Evolutionary conservation across 1,140 invertebrate genomes (phyloP).

Genomic region (Lordiphosa mommai): DNA sequence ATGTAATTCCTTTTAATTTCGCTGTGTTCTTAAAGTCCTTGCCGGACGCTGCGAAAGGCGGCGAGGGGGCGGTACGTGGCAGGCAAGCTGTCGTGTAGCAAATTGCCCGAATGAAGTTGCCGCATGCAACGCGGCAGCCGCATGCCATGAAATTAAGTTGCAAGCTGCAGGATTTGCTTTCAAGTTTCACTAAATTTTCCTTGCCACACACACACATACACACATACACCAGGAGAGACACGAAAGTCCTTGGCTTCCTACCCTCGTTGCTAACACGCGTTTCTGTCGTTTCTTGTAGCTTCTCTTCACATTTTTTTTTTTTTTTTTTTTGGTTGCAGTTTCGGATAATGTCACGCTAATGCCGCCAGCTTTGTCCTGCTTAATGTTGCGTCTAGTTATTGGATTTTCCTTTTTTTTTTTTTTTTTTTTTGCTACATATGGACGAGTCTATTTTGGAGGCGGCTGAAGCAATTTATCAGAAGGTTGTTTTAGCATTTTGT

Average conservation of each 20-base stretch:
- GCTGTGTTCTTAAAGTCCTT: conserved; percentile 43
- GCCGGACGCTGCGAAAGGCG: conserved; percentile 25
- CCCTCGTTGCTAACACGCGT: conserved; percentile 58
- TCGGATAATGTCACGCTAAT: conserved; percentile 71
- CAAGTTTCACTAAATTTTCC: conserved; percentile 66
- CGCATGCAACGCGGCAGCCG: conserved; percentile 42
- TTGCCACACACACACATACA: conserved; percentile 15
- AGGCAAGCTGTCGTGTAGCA: conserved; percentile 61
- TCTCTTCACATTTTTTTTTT: conserved; percentile 2
- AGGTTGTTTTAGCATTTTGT: too few relatives aligned
- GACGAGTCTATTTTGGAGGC: too few relatives aligned
- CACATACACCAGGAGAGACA: conserved; percentile 23
- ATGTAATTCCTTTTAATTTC: conserved; percentile 71
- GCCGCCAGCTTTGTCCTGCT: conserved; percentile 63
- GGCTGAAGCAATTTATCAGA: too few relatives aligned
- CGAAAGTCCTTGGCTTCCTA: conserved; percentile 44
- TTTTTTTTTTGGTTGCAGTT: conserved; percentile 36
- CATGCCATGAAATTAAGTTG: conserved; percentile 73
- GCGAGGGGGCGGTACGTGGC: conserved; percentile 31
- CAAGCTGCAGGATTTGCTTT: conserved; percentile 72
- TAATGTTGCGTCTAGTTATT: conserved; percentile 60
- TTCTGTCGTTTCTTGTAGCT: conserved; percentile 53
- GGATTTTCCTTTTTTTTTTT: conserved; percentile 9
- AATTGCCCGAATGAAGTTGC: conserved; percentile 73
- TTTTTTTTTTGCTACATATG: too few relatives aligned